Evolutionary conservation across 2,113 vertebrate genomes (phyloP), one percentile per base, ranked within the genome.

Genomic region (Polypterus bichir): DNA sequence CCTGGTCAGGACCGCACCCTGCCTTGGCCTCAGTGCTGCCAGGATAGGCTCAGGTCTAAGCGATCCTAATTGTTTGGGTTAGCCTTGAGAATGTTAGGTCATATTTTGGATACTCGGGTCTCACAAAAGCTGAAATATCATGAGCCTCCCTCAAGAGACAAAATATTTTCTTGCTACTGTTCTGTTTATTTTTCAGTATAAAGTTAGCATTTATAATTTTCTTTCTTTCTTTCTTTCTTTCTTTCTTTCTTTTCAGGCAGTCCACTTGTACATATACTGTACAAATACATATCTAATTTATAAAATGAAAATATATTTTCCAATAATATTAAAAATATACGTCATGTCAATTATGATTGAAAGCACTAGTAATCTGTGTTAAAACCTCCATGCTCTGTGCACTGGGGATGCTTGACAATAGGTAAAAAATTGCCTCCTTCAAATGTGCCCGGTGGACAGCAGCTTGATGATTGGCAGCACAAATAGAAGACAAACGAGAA

Each of bases 401-500:
- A 63, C 68, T 64, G 67, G 60, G 74, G 68, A 77, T 71, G 49
- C 68, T 64, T 78, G 78, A 74, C 66, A 44, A 70, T 71, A 74
- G 69, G 68, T 62, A 74, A 81, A 79, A 70, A 73, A 74, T 54
- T 59, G 65, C 69, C 69, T 83, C 70, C 65, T 72, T 78, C 72
- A 80, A 75, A 76, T 70, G 72, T 68, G 79, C 68, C 66, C 55
- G 65, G 67, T 72, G 69, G 76, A 79, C 66, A 78, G 73, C 69
- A 68, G 70, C 64, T 53, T 70, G 69, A 69, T 81, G 83, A 85
- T 77, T 82, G 81, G 77, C 83, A 82, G 81, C 63, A 73, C 76
- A 82, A 82, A 83, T 69, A 76, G 76, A 78, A 82, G 79, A 81
- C 75, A 82, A 79, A 83, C 64, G 65, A 77, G 75, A 81, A 77